Base-by-base conservation (phyloP, 1,140 invertebrate species). In the Calephelis virginiensis region DNA sequence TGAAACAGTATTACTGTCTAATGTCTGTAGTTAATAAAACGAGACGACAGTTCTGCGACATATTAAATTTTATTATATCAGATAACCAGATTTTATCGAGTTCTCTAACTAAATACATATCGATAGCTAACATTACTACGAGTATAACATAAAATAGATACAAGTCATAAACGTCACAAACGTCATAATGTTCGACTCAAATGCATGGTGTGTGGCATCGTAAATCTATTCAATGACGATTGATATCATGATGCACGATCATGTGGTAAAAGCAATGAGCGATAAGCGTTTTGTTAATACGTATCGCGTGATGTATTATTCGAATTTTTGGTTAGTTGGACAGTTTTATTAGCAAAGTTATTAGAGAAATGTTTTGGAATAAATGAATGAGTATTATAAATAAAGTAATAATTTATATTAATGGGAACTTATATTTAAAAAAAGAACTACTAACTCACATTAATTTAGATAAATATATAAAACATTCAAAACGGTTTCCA, bases 151-250 rank as follows among this genome's bases (percentile, higher is more conserved):
- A 43, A 43, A n/a, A 5, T 28, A 56, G 5, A n/a, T 38, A 56
- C 28, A 17, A 56, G 28, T 56, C 53, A 56, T 56, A 56, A 71
- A 69, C 47, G 61, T 68, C 68, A 56, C 28, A 38, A 56, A 56
- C 11, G 53, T 56, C 53, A 56, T 37, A 28, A 56, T n/a, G 53
- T 38, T 14, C 37, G 61, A 61, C 37, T 66, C 63, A 47, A 71
- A 68, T 70, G 66, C 73, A 72, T 71, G 66, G 38, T 53, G 66
- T 73, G 67, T 69, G 71, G 66, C 62, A 66, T 76, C 72, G 70
- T 78, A 78, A 78, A 76, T 76, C 70, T 78, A 69, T 45, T 66
- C 50, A 62, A 50, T 76, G 74, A 76, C 76, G 69, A 71, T 76
- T 69, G 61, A 53, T 61, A 73, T 53, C 67, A 71, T 71, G 62